Base-by-base conservation (phyloP, 2,888 invertebrate genomes). In the Mongoloraphidia duomilia region DNA sequence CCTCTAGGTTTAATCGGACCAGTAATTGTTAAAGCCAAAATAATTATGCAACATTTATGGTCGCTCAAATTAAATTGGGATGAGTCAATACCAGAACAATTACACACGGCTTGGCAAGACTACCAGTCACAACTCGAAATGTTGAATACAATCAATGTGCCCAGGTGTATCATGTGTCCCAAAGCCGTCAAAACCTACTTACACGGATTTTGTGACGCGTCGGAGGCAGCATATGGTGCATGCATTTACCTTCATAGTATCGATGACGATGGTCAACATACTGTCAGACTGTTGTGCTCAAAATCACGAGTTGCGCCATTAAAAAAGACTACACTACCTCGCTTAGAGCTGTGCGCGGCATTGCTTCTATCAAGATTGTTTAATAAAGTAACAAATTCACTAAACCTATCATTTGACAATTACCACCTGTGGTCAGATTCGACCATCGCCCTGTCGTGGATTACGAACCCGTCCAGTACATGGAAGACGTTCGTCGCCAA, bases 291-390 rank as follows among this genome's bases (percentile, higher is more conserved):
- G 33, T 34, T 61, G 9, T 56, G 54, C 33, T 50, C 62, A 3
- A 61, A 62, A 50, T 55, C 57, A 2, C 49, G 58, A 9, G 57
- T 62, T 9, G 58, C 61, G 8, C 58, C 60, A 11, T n/a, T 59
- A 10, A 60, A 60, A 47, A 47, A 37, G 8, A 46, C 53, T 4
- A 52, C 57, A 1, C 38, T 57, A 10, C 58, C 60, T 6, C 49
- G 58, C 46, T 47, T 59, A 8, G 59, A 61, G 51, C 49, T 59
- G 13, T 58, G 54, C 37, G 59, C 50, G 4, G 58, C 58, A 1
- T 14, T 57, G 12, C 38, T 57, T 40, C 48, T 59, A 8, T 49
- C 55, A 0, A 49, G 52, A 37, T 41, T 58, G 40, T 34, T 40
- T 6, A 35, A 44, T 2, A 45, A 47, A 26, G 45, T 55, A 10